Evolutionary conservation across 2,797 vertebrate genomes (phyloP).

Genomic region (Urosaurus nigricauda): DNA sequence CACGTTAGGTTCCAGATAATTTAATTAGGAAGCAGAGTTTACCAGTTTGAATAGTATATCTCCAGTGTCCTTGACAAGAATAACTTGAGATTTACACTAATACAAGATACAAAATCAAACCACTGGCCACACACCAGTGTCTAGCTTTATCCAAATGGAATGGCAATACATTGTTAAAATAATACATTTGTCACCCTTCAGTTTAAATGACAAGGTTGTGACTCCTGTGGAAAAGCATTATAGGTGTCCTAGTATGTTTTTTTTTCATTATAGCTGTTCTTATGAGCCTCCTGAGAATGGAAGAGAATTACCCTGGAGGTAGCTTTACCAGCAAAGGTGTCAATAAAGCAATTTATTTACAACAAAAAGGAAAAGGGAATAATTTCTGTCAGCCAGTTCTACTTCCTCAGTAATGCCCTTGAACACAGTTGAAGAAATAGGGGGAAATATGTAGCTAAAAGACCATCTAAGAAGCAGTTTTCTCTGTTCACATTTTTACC

Average conservation of each 20-base stretch:
- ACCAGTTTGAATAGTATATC: neutral
- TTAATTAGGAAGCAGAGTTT: constrained; percentile 6
- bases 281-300: neutral
- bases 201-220: constrained; percentile 33
- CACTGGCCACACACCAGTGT: neutral
- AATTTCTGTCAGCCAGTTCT: neutral
- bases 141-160: constrained; percentile 15
- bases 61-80: constrained; percentile 22
- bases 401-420: constrained; percentile 13
- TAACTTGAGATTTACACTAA: constrained; percentile 6
- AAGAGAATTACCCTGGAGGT: constrained; percentile 15
- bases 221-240: constrained; percentile 16
- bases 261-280: constrained; percentile 21
- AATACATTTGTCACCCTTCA: constrained; percentile 12
- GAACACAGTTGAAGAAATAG: constrained; percentile 3
- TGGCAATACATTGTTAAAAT: constrained; percentile 18
- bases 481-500: neutral
- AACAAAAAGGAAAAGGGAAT: constrained; percentile 44
- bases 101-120: neutral
- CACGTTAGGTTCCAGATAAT: neutral
- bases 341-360: constrained; percentile 54
- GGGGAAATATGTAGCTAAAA: too few relatives aligned
- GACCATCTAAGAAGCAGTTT: neutral
- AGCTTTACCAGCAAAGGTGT: constrained; percentile 35
- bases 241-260: constrained; percentile 1